Evolutionary conservation across 2,113 vertebrate species (phyloP), one percentile per base, ranked within the genome.

Genomic region (Nansenia antarctica): DNA sequence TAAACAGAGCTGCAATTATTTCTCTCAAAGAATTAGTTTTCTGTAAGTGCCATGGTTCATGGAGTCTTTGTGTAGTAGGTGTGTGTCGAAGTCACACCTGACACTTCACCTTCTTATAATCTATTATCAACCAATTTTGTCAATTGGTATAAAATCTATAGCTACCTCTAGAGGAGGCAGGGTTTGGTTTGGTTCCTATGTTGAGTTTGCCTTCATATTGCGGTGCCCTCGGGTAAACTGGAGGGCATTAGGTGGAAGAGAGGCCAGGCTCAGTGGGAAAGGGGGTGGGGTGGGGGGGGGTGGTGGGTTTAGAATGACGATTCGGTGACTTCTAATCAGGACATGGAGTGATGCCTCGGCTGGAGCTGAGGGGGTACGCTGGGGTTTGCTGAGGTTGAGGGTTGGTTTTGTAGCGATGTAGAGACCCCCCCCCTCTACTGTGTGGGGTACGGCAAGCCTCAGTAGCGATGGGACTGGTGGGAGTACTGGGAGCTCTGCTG

Each of bases 401-500:
- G 26, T 39, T 62, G 59, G 59, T 37, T 22, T 24, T 12, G 34
- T 9, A 9, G 24, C 26, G 24, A 55, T 1, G 12, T 2, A 32
- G 71, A 53, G 65, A 34, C 27, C 1, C 1, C 42, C 15, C 45
- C 74, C 67, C 76, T 73, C 72, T 82, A 67, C 78, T 85, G 78
- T 79, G 83, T 24, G 42, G 65, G 77, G 32, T 45, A 54, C 30
- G 27, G 9, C 63, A 57, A 32, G 69, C 69, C 62, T 97, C 93
- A 99, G 94, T 98, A 99, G 81, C 97, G 55, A 27, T 58, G 55
- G 3, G 94, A 91, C 89, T 95, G 95, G 78, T 98, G 96, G 79
- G 95, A 93, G 85, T 98, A 99, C 91, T 98, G 96, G 58, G 96
- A 90, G 76, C 95, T 96, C 91, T 98, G 98, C 90, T 99, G 97